Evolutionary conservation across 2,797 vertebrate species (phyloP).

Genomic region (Crocodylus rhombifer): DNA sequence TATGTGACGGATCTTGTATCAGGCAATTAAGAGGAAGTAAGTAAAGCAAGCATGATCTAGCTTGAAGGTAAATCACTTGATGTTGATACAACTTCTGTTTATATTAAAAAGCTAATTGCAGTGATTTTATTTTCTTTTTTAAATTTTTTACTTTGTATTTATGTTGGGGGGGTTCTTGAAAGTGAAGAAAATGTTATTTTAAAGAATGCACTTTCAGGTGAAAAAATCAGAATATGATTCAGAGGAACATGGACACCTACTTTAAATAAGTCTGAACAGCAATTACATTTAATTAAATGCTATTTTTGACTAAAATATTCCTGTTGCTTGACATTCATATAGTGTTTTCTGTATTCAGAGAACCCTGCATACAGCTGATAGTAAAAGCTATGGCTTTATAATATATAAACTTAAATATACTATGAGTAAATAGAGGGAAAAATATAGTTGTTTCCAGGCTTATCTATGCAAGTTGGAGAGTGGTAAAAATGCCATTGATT

Average conservation of each 20-base stretch:
- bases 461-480: constrained; percentile 40
- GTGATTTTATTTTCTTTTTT: not conserved
- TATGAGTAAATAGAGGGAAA: not conserved
- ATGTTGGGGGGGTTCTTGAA: not conserved
- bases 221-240: not conserved
- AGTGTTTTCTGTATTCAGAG: constrained; percentile 2
- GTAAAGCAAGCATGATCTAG: not conserved
- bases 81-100: not conserved
- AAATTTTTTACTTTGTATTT: not conserved
- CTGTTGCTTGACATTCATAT: not conserved
- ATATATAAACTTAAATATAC: not conserved
- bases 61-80: not conserved
- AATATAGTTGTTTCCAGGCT: constrained; percentile 42
- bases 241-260: not conserved
- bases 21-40: not conserved
- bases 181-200: not conserved
- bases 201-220: not conserved
- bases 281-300: not conserved
- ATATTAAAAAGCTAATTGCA: not conserved
- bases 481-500: constrained; percentile 22
- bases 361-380: not conserved
- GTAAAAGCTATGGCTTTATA: constrained; percentile 31
- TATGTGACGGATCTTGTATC: not conserved
- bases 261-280: not conserved
- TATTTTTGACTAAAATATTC: not conserved